Base-by-base conservation (phyloP, 2,888 invertebrate genomes). In the Chironomus tentans region DNA sequence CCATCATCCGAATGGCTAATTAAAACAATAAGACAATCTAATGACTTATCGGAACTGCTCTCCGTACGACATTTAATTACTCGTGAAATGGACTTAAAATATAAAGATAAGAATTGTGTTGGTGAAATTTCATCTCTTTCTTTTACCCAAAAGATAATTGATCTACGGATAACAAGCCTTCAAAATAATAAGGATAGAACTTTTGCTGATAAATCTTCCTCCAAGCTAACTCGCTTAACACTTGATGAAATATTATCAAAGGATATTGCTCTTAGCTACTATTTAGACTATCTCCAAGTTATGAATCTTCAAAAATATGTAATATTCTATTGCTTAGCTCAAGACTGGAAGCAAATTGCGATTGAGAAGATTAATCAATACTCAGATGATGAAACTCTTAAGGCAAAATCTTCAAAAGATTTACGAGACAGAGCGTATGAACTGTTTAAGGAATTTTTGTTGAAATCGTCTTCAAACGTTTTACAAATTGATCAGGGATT, bases 261-360 rank as follows among this genome's bases (percentile, higher is more conserved):
- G 72, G 79, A 79, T 74, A 70, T 79, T 38, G 79, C 79, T 1
- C 72, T 79, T 47, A 79, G 78, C 12, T 79, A 79, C 68, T 79
- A 79, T 77, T 76, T 79, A 68, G 79, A 79, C 76, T 79, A 79
- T 73, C 77, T 79, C 68, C 79, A 78, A 76, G 77, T 78, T 56
- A 70, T 78, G 48, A 79, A 79, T 78, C 76, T 79, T 68, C 79
- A 79, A 76, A 79, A 79, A 77, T 79, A 79, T 78, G 78, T 79
- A 72, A 78, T 79, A 74, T 79, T 79, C 77, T 79, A 79, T 77
- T 77, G 78, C 47, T 78, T 78, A 12, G 79, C 79, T 22, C 78
- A 79, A 77, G 79, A 79, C 70, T 79, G 79, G 79, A 79, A 78
- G 68, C 75, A 78, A 18, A 77, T 77, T 6, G 76, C 50, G 6